Base-by-base conservation (phyloP, 1,140 invertebrate species). In the Drosophila simulans region DNA sequence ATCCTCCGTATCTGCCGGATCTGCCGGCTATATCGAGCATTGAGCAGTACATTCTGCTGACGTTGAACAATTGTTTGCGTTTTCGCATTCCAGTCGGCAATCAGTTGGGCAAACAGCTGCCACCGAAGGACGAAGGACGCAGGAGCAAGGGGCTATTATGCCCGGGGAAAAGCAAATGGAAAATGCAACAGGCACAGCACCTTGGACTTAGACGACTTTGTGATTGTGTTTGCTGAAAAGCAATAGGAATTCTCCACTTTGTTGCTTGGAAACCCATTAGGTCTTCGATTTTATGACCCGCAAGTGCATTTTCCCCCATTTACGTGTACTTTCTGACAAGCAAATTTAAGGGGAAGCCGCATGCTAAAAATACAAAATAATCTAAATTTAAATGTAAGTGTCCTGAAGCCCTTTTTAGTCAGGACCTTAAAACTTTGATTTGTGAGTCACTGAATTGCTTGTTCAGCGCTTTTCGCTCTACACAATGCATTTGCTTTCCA, bases 21-120 rank as follows among this genome's bases (percentile, higher is more conserved):
- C 25, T 66, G 17, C 52, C 43, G 54, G 4, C 42, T 40, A 13
- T 46, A 58, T 58, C 42, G 42, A 12, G 17, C 22, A 54, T 42
- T 60, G 48, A 34, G 31, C 42, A 39, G 35, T 20, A 57, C 42
- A 31, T 51, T 35, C 45, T 53, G 25, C 43, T 48, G 17, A 40
- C 48, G 35, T 13, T 22, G 59, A 42, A 20, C 13, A 54, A 62
- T 46, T 62, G 59, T 62, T 62, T 62, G 48, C 49, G 13, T 43
- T 62, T 60, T 48, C 40, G 49, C 59, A 42, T 52, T 53, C 42
- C 42, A 46, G 27, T 37, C 27, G 59, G 25, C 59, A 62, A 62
- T 62, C 59, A 62, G 49, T 39, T 37, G 25, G 37, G 59, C 39
- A 62, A 62, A 62, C 59, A 46, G 17, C 40, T 35, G 34, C 20